Evolutionary conservation across 2,888 invertebrate species (phyloP), one percentile per base, ranked within the genome.

Genomic region (Idaea aversata): DNA sequence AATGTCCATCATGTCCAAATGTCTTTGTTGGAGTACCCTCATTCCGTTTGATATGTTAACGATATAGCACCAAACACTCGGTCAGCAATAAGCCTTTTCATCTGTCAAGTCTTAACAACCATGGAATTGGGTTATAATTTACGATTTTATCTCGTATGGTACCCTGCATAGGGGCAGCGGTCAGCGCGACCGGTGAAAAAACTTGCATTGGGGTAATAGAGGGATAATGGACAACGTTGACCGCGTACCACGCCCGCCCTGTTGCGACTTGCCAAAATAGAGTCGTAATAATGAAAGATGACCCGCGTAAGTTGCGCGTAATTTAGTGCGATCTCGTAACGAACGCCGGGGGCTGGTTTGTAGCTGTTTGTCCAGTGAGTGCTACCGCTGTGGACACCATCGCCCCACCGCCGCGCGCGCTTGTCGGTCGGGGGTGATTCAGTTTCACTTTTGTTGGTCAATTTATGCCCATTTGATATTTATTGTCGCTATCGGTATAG

Each of bases 71-170:
- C 83, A 85, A 83, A 84, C 83, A 86, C 83, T 73, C 77, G 76
- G 77, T 78, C 86, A 84, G 82, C 86, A 83, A 83, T 85, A 88
- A 88, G 87, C 90, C 92, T 92, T 93, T 93, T 93, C 91, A 92
- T 92, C 91, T 93, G 92, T 92, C 93, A 91, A 88, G 84, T 85
- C 82, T 86, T 90, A 91, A 91, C 91, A 90, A 83, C 90, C 86
- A 84, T 86, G 87, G 89, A 91, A 93, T 91, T 91, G 92, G 92
- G 91, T 90, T 91, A 90, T 93, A 92, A 93, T 93, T 93, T 93
- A 93, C 88, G 91, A 93, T 92, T 90, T 91, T 91, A 93, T 93
- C 92, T 90, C 85, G 78, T 66, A 77, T 76, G 85, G 85, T 85
- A 86, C 88, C 87, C 87, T 80, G 84, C 88, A 92, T 91, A 88